Conservation (phyloP, 2,888 invertebrate species). For the Sminthurinus aureus region DNA sequence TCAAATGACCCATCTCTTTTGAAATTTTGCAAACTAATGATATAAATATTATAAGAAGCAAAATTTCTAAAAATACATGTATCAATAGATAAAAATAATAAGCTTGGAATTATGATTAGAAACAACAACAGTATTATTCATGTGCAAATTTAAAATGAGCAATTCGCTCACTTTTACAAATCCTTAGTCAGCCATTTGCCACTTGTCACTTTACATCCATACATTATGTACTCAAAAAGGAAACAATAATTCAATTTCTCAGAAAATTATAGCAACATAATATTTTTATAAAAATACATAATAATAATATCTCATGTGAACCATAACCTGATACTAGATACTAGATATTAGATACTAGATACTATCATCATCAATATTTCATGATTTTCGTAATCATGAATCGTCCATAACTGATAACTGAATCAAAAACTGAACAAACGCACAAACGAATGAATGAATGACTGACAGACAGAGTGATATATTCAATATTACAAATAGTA, state of each 20-base stretch:
- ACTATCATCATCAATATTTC: not conserved
- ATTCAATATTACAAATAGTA: not conserved
- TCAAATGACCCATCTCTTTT: constrained; percentile 18
- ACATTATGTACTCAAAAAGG: not conserved
- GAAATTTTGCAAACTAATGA: not conserved
- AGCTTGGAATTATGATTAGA: no score
- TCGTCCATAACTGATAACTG: not conserved
- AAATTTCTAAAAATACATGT: not conserved
- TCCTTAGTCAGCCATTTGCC: no score
- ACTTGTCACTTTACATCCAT: not conserved
- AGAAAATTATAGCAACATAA: no score
- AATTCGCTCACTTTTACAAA: no score
- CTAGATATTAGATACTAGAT: no score
- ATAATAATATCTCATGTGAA: not conserved
- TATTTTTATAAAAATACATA: not conserved
- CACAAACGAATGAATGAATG: no score
- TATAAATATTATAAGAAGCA: not conserved
- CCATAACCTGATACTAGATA: not conserved
- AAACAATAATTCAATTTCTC: not conserved
- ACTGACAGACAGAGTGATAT: no score
- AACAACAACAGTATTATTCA: no score
- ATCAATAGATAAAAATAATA: no score
- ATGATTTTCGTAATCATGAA: not conserved
- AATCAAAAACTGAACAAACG: not conserved
- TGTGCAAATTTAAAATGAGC: no score